Base-by-base conservation (phyloP, 2,113 vertebrate species). In the Podilymbus podiceps region DNA sequence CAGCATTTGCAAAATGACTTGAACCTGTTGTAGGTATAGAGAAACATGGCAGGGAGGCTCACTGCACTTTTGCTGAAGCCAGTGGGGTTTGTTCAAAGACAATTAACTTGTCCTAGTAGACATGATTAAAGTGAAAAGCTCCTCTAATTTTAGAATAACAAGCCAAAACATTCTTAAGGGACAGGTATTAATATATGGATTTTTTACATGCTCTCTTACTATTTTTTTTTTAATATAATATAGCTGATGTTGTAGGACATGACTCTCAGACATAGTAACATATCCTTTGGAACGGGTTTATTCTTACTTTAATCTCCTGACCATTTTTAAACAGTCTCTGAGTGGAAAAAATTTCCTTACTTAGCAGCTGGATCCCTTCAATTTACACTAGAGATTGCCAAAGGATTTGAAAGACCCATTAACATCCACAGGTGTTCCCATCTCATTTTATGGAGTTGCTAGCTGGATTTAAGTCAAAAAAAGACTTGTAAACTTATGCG, bases 271-370 rank as follows among this genome's bases (percentile, higher is more conserved):
- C 22, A 42, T 35, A 80, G 46, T 81, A 74, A 50, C 38, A 47
- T 63, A 83, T 31, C 49, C 59, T 82, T 86, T 89, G 71, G 58
- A 95, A 72, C 2, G 88, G 47, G 67, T 85, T 90, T 27, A 31
- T 93, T 91, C 49, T 12, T 15, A 58, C 15, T 92, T 92, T 87
- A 88, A 85, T 68, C 88, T 89, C 47, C 35, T 74, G 64, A 69
- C 28, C 53, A 69, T 79, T 95, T 89, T 94, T 44, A 92, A 96
- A 93, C 50, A 78, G 49, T 78, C n/a, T 92, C 56, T 52, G 46
- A 88, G 72, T 85, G 78, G 95, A 96, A 97, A 96, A 89, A 89
- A 95, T 95, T 85, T 92, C 55, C 46, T 85, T 75, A 63, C 56
- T 68, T 77, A 81, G 85, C 94, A 95, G 49, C 85, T 91, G 94